Percentiles rank a stretch among this genome's conserved stretches.
phyloP scores from a whole-genome alignment of 2,797 vertebrate genomes.

The Myotis planiceps region DNA sequence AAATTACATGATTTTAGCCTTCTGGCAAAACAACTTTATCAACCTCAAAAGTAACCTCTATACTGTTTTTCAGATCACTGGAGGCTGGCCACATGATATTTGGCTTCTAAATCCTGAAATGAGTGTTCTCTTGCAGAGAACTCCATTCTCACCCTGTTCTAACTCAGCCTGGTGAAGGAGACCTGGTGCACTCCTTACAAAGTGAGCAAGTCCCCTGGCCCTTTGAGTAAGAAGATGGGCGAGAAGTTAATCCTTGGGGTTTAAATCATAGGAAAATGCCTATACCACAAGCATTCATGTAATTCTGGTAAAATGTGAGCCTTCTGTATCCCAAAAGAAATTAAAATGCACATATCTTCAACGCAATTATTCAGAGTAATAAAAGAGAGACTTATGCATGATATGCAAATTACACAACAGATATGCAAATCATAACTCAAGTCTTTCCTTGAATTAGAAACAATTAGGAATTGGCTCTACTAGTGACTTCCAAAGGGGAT shows the following conservation, averaged over 20 bases:
- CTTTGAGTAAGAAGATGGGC: background rate
- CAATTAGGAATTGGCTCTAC: background rate
- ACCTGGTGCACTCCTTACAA: background rate
- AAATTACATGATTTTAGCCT: background rate
- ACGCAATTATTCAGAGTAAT: background rate
- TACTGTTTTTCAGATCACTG: slow-evolving; percentile 50
- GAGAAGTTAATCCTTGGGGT: background rate
- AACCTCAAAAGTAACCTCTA: slow-evolving; percentile 51
- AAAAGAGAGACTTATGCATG: slow-evolving; percentile 16
- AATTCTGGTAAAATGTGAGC: background rate
- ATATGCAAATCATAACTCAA: slow-evolving; percentile 40
- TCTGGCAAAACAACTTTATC: slow-evolving; percentile 35
- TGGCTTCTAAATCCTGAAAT: slow-evolving; percentile 10
- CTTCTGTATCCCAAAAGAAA: background rate
- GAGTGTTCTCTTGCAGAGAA: background rate
- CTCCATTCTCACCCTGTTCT: too few relatives aligned
- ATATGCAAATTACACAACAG: slow-evolving; percentile 35
- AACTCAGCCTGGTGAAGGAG: too few relatives aligned
- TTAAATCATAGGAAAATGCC: background rate
- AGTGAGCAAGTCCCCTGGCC: background rate
- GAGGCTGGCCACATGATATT: slow-evolving; percentile 7
- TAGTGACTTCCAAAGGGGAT: background rate
- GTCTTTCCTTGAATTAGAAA: slow-evolving; percentile 37
- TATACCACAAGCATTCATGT: background rate
- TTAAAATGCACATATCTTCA: background rate